Evolutionary conservation across 1,140 invertebrate species (phyloP), one percentile per base, ranked within the genome.

Genomic region (Andrena cerasifolii): DNA sequence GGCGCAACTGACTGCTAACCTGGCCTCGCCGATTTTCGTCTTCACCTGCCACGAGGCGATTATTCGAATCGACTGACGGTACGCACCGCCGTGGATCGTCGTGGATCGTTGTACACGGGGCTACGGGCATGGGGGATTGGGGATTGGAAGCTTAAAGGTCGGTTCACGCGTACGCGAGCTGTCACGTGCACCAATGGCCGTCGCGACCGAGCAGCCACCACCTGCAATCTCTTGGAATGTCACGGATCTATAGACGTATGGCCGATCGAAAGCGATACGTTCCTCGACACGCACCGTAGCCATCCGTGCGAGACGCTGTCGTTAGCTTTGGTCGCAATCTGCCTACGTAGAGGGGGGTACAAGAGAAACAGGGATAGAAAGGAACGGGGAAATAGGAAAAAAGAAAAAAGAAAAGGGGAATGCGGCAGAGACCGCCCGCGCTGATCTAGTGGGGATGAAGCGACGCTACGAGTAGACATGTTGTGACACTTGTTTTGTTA

Each of bases 61-160:
- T 72, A 74, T 71, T 70, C 59, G 45, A 66, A 81, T 54, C 78
- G 78, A 80, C 78, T 76, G 78, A 56, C 73, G 70, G 65, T 53
- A 65, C 47, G 49, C 56, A 67, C 51, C 61, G 78, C 43, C 72
- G 36, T 56, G 24, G 28, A 49, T 63, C 76, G 36, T 49, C 47
- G 40, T 43, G 61, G 40, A 79, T 74, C 71, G 51, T 40, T 56
- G 31, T 24, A 14, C 49, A 45, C 14, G 2, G 10, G n/a, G 4
- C 36, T 3, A 21, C 58, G n/a, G 66, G 36, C 21, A 53, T 45
- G 62, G 45, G 62, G 43, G 33, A 58, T 36, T 53, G 45, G 62
- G 43, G 33, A 58, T 36, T 53, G 24, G 59, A 49, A 67, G 45
- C 33, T 51, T 53, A 63, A 73, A 79, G 54, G 49, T 78, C 6